A percentile compares a stretch with the other conserved stretches of the same genome.
Evolutionary conservation across 1,140 invertebrate genomes (phyloP).

Genomic region (Venturia canescens): DNA sequence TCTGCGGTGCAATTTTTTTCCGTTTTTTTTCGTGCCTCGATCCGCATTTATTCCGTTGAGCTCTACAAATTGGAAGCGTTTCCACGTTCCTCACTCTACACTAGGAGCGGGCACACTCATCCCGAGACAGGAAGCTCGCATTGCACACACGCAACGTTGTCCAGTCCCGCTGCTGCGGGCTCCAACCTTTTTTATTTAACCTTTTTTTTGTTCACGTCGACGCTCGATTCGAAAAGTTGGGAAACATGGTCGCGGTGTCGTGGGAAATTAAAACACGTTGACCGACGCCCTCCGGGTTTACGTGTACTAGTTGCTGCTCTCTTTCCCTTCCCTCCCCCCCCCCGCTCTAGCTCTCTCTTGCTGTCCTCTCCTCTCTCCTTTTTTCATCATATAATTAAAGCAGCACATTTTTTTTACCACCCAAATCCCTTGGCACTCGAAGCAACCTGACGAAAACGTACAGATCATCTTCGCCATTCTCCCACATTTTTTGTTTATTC

Average conservation of each 20-base stretch:
- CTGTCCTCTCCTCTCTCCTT: background rate
- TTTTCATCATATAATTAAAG: constrained; percentile 44
- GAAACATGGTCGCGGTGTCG: constrained; percentile 56
- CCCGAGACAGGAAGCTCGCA: background rate
- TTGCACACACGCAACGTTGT: background rate
- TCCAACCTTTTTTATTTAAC: constrained; percentile 32
- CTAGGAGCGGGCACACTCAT: constrained; percentile 14
- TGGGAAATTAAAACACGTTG: constrained; percentile 58
- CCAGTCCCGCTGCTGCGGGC: background rate
- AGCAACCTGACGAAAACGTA: background rate
- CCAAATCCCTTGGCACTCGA: constrained; percentile 18
- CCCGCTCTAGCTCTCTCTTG: background rate
- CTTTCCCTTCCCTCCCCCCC: background rate
- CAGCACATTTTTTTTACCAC: constrained; percentile 40
- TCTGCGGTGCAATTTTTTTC: background rate
- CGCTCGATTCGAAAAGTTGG: constrained; percentile 54
- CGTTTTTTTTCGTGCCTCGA: constrained; percentile 26
- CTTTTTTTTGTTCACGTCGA: constrained; percentile 50
- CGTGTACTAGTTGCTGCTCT: background rate
- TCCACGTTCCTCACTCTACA: constrained; percentile 32
- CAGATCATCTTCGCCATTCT: background rate
- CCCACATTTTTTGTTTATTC: background rate
- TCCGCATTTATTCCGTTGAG: constrained; percentile 42
- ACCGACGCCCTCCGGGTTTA: constrained; percentile 45
- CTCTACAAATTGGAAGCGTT: constrained; percentile 41